These are phyloP conservation scores for Tychaedon coryphoeus DNA, from an alignment of 2,113 vertebrate species.

Conservation along the genomic window DNA sequence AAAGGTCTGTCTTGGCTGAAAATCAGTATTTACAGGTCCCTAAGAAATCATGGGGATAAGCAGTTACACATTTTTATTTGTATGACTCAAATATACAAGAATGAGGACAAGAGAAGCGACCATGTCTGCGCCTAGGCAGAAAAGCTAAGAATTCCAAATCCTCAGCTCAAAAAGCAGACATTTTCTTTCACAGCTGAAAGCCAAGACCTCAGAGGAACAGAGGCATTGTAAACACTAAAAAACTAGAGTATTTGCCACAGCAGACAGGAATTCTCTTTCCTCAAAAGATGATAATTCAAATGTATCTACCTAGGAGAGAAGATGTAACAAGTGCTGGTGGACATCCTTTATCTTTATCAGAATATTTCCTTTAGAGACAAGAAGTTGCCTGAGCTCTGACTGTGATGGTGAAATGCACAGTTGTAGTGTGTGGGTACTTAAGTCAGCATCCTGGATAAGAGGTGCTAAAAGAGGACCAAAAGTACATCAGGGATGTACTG, in stretches of 20 bases:
- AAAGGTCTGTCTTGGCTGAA: not conserved
- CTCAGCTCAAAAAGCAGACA: not conserved
- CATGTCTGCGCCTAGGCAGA: not conserved
- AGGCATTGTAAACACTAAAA: not conserved
- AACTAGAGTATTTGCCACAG: not conserved
- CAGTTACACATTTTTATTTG: not conserved
- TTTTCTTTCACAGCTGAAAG: not conserved
- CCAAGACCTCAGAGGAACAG: not conserved
- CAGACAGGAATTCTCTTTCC: not conserved
- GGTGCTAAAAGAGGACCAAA: not conserved
- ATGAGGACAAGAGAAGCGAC: not conserved
- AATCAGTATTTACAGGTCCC: not conserved
- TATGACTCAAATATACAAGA: not conserved
- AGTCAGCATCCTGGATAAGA: not conserved
- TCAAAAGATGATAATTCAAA: not conserved
- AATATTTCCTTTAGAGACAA: not conserved
- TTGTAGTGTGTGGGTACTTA: not conserved
- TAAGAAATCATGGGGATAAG: not conserved
- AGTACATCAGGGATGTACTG: fast-evolving
- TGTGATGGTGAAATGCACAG: not conserved
- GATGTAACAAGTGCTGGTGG: not conserved
- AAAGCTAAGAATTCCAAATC: not conserved
- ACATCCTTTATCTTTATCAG: not conserved
- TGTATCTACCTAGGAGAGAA: not conserved
- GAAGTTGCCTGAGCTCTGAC: not conserved